Evolutionary conservation across 1,140 invertebrate genomes (phyloP).

Genomic region (Monomorium pharaonis): DNA sequence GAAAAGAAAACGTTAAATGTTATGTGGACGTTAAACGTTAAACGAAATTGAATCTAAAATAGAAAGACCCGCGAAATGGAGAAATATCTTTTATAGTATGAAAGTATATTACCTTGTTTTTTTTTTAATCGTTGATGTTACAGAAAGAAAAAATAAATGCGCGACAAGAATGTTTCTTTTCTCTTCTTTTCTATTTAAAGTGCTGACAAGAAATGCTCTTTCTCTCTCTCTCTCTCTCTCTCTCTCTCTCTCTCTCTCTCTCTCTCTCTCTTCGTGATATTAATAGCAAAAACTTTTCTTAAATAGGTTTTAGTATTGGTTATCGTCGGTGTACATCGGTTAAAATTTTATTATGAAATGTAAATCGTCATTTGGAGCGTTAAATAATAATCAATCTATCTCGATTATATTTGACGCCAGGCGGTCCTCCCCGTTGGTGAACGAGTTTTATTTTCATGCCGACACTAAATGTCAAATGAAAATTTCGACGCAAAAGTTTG

Average conservation of each 20-base stretch:
- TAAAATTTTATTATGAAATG: conserved; percentile 46
- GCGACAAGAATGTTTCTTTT: not conserved
- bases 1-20: conserved; percentile 13
- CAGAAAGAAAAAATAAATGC: conserved; percentile 56
- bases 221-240: not conserved
- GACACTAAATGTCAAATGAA: conserved; percentile 60
- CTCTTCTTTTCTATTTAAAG: not conserved
- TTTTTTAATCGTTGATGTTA: conserved; percentile 75
- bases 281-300: not conserved
- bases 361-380: conserved; percentile 35
- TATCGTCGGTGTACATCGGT: not conserved
- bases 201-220: not conserved
- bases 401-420: conserved; percentile 54
- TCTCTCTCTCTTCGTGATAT: not conserved
- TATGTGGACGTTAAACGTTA: not conserved
- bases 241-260: not conserved
- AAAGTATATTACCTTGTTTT: conserved; percentile 60
- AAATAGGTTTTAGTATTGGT: not conserved
- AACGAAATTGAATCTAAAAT: not conserved
- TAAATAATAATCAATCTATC: conserved; percentile 56
- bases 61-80: not conserved
- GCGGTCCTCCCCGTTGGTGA: conserved; percentile 41
- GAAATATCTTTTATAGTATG: not conserved
- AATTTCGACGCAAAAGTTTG: conserved; percentile 49
- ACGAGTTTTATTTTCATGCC: conserved; percentile 52